Percentiles rank a stretch among this genome's conserved stretches.
Evolutionary conservation across 92 coral and sea anemone genomes (phyloP).

Genomic region (Paramuricea clavata): DNA sequence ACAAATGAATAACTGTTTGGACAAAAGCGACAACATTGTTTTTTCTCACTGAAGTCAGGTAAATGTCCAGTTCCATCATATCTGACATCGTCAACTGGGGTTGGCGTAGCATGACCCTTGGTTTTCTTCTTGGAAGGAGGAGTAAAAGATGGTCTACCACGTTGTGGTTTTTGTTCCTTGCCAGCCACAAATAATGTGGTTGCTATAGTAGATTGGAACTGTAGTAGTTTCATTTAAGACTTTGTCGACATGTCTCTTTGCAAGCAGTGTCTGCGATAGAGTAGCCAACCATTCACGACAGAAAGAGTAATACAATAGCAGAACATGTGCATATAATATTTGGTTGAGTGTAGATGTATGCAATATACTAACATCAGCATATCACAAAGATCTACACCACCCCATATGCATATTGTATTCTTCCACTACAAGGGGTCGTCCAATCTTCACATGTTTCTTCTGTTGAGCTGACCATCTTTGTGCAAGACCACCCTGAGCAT

Average conservation of each 20-base stretch:
- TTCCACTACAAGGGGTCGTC: no score
- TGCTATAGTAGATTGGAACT: constrained; percentile 28
- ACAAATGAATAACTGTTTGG: constrained; percentile 19
- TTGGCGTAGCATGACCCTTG: not conserved
- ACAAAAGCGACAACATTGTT: constrained; percentile 24
- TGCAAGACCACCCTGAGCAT: no score
- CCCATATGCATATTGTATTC: no score
- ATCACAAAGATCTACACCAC: no score
- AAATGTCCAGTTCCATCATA: constrained; percentile 20
- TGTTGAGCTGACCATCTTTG: no score
- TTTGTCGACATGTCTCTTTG: constrained; percentile 15
- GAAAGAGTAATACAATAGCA: not conserved
- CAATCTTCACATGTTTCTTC: no score
- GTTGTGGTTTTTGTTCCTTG: not conserved
- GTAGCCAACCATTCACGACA: constrained; percentile 38
- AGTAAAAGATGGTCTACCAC: no score
- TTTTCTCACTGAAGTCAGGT: not conserved
- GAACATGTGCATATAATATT: not conserved
- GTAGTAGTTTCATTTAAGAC: constrained; percentile 13
- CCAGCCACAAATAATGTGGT: constrained; percentile 15
- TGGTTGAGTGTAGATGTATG: not conserved
- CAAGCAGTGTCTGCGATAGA: constrained; percentile 6
- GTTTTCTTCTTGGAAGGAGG: no score
- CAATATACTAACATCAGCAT: not conserved
- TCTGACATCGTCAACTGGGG: constrained; percentile 1